phyloP scores from a whole-genome alignment of 1,140 invertebrate genomes.

The Pygmarrhopalites habei region DNA sequence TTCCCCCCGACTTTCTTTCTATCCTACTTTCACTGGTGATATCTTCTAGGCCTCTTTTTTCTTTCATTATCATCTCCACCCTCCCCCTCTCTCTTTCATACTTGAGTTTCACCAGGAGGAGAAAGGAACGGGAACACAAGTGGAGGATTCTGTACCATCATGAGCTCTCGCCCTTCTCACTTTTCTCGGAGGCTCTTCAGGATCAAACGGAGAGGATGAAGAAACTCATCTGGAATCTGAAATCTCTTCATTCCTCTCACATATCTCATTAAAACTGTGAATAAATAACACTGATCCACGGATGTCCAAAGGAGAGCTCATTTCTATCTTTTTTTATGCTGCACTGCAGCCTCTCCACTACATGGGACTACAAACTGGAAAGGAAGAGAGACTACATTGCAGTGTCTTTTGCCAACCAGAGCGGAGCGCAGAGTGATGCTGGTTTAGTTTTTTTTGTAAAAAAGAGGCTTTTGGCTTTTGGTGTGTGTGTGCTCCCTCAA shows the following conservation, averaged over 20 bases:
- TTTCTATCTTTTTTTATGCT: too few relatives aligned
- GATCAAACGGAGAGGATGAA: not conserved
- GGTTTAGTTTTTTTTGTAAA: too few relatives aligned
- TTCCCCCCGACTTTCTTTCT: not conserved
- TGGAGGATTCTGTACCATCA: too few relatives aligned
- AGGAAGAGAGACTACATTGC: too few relatives aligned
- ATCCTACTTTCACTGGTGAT: not conserved
- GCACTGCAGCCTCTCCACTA: not conserved
- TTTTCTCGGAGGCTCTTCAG: too few relatives aligned
- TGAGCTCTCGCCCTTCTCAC: too few relatives aligned
- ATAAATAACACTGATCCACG: constrained; percentile 32
- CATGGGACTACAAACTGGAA: not conserved
- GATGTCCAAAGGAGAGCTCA: constrained; percentile 7
- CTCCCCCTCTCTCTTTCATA: constrained; percentile 10
- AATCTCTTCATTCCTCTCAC: constrained; percentile 32
- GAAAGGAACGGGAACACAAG: too few relatives aligned
- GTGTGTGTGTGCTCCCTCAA: too few relatives aligned
- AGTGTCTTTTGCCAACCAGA: too few relatives aligned
- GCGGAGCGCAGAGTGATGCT: too few relatives aligned
- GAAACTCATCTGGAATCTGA: not conserved
- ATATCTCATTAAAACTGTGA: constrained; percentile 38
- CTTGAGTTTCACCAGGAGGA: not conserved
- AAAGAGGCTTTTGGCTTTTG: too few relatives aligned
- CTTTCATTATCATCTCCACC: constrained; percentile 11
- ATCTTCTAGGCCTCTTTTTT: constrained; percentile 1